phyloP scores from a whole-genome alignment of 1,140 invertebrate genomes.

The Mycetomoellerius zeteki region DNA sequence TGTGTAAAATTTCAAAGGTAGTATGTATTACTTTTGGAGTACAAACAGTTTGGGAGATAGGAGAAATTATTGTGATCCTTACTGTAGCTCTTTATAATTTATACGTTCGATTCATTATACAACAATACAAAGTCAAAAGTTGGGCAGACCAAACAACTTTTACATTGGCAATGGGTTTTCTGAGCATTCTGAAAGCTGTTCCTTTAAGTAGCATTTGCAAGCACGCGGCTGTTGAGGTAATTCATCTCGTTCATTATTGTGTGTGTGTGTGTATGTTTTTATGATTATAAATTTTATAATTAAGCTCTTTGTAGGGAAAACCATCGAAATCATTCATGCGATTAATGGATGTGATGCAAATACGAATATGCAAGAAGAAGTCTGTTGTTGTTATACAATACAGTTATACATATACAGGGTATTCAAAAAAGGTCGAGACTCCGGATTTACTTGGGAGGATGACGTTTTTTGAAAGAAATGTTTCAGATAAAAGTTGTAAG shows the following conservation, averaged over 20 bases:
- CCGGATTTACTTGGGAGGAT: no score
- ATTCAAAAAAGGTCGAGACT: no score
- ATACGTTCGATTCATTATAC: background rate
- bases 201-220: constrained; percentile 21
- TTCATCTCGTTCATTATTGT: background rate
- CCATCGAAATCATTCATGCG: constrained; percentile 37
- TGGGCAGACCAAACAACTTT: background rate
- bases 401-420: no score
- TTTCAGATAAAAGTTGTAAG: no score
- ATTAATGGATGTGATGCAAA: background rate
- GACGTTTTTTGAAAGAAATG: no score
- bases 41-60: constrained; percentile 20
- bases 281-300: background rate
- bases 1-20: constrained; percentile 43
- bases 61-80: background rate
- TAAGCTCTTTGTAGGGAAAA: constrained; percentile 31
- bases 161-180: rapidly evolving
- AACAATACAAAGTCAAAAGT: background rate
- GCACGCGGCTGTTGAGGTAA: constrained; percentile 41
- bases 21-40: constrained; percentile 17
- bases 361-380: constrained; percentile 31
- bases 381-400: background rate
- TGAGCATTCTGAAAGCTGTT: background rate
- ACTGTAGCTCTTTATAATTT: constrained; percentile 33
- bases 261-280: no score